Evolutionary conservation across 2,113 vertebrate genomes (phyloP).

Genomic region (Phyllostomus hastatus): DNA sequence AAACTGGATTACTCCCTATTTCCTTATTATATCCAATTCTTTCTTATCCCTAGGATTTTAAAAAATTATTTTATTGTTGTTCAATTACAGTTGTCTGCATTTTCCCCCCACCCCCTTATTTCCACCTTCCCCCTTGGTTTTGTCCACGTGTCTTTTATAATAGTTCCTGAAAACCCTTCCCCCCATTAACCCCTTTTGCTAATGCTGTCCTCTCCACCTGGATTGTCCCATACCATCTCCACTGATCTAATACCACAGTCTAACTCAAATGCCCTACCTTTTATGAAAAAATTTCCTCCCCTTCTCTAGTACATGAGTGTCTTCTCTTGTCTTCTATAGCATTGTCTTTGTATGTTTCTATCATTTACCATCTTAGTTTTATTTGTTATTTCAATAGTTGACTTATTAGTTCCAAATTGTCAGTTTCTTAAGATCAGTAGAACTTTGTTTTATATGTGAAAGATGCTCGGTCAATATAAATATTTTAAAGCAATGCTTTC

Average conservation of each 20-base stretch:
- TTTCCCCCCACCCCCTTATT: no score
- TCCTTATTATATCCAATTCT: background rate
- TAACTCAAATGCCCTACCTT: background rate
- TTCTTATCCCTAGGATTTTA: background rate
- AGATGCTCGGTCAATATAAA: background rate
- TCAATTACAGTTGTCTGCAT: no score
- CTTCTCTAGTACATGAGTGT: background rate
- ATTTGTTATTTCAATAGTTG: background rate
- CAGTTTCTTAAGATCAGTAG: background rate
- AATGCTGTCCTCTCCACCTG: background rate
- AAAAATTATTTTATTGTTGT: no score
- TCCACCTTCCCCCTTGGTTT: no score
- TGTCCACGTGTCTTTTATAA: no score
- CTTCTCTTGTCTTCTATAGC: background rate
- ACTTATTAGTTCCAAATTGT: background rate
- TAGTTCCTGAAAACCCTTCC: no score
- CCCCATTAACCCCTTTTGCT: background rate
- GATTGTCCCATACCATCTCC: background rate
- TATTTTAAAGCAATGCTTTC: slow-evolving; percentile 24
- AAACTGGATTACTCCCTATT: background rate
- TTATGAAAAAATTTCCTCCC: background rate
- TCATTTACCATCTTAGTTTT: background rate
- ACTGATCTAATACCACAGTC: background rate
- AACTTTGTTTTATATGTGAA: background rate
- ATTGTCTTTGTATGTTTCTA: background rate